phyloP scores from a whole-genome alignment of 2,888 invertebrate species.

The Agriopis aurantiaria region DNA sequence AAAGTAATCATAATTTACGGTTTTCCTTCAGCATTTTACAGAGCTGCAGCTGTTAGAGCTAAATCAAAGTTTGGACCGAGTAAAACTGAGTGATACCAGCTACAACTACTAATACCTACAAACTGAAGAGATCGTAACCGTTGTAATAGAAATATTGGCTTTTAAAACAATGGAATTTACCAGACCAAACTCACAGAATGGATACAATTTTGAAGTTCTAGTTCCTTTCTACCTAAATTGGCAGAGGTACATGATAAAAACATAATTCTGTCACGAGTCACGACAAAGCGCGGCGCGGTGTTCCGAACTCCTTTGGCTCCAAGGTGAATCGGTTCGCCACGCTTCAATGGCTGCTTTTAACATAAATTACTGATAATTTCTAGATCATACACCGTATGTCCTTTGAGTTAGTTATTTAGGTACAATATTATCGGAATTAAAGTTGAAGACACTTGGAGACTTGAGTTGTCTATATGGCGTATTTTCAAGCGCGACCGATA shows the following conservation, averaged over 20 bases:
- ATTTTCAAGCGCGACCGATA: not conserved
- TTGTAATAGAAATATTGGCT: too few species aligned
- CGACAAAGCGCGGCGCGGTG: conserved; percentile 29
- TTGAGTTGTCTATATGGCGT: not conserved
- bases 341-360: conserved; percentile 40
- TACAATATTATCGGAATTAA: not conserved
- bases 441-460: not conserved
- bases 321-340: conserved; percentile 59
- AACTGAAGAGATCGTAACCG: too few species aligned
- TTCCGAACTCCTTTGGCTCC: conserved; percentile 42
- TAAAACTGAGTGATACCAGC: too few species aligned
- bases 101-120: too few species aligned
- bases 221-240: conserved; percentile 30
- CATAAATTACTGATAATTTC: conserved; percentile 37
- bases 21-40: too few species aligned
- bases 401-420: conserved; percentile 10
- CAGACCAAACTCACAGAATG: not conserved
- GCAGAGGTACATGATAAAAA: conserved; percentile 18
- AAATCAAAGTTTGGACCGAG: too few species aligned
- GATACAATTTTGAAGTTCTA: conserved; percentile 8
- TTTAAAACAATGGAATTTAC: too few species aligned
- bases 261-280: conserved; percentile 17
- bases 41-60: too few species aligned
- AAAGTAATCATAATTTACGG: too few species aligned
- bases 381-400: conserved; percentile 32